Percentiles rank a stretch among this genome's conserved stretches.
Conservation (phyloP, 2,113 vertebrate genomes). For the Neolamprologus kungweensis region DNA sequence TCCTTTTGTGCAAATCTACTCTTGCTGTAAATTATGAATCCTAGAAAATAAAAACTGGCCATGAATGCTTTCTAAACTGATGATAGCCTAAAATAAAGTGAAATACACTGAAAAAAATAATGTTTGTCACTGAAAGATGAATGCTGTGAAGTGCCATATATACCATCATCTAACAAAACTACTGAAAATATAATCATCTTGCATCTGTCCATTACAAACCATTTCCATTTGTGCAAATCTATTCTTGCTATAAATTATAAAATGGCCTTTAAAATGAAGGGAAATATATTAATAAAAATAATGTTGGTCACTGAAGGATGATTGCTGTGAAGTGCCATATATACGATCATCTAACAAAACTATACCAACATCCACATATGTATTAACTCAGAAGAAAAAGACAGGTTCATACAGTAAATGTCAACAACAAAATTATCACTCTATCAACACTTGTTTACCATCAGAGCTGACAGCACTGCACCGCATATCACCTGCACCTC, state of each 20-base stretch:
- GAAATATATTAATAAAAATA: no score
- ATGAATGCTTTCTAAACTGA: no score
- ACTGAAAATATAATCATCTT: no score
- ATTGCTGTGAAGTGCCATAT: no score
- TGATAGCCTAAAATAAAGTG: no score
- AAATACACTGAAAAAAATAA: accelerated
- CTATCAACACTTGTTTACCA: neutral
- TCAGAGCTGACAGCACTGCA: neutral
- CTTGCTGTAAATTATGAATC: neutral
- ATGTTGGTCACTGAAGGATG: accelerated
- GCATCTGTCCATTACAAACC: no score
- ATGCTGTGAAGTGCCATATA: accelerated
- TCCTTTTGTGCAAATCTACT: accelerated
- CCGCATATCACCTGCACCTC: accelerated
- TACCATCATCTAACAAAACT: neutral
- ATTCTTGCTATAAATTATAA: no score
- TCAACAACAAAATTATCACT: neutral
- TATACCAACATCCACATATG: no score
- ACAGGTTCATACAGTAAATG: neutral
- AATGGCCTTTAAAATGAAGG: accelerated
- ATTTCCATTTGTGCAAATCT: no score
- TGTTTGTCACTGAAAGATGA: accelerated
- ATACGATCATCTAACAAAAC: neutral
- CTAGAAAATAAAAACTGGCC: no score
- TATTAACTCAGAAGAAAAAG: neutral